Evolutionary conservation across 2,797 vertebrate species (phyloP).

Genomic region (Schizopygopsis malacanthus): DNA sequence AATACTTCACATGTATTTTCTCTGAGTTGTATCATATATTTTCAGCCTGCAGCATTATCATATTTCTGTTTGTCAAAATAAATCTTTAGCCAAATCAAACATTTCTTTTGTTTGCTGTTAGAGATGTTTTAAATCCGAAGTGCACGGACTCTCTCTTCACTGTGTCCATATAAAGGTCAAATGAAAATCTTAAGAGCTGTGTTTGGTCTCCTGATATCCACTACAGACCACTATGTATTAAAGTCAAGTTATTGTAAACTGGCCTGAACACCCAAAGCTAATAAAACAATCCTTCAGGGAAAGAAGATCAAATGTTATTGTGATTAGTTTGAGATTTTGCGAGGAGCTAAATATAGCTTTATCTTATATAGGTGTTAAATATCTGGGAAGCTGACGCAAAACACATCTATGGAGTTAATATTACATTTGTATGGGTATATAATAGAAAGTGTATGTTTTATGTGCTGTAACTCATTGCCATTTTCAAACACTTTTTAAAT

Average conservation of each 20-base stretch:
- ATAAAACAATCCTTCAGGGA: background rate
- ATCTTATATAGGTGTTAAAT: constrained; percentile 12
- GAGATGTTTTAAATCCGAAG: constrained; percentile 58
- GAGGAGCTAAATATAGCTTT: background rate
- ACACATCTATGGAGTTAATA: background rate
- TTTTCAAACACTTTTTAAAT: background rate
- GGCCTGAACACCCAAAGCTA: constrained; percentile 2
- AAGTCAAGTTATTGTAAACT: constrained; percentile 41
- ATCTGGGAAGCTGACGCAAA: background rate
- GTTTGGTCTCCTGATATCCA: constrained; percentile 39
- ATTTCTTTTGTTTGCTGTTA: constrained; percentile 35
- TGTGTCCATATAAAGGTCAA: constrained; percentile 78
- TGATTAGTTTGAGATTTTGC: constrained; percentile 11
- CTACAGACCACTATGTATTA: constrained; percentile 16
- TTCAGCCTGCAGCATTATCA: background rate
- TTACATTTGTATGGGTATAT: background rate
- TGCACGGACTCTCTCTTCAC: constrained; percentile 53
- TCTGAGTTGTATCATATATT: constrained; percentile 16
- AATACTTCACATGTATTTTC: constrained; percentile 1
- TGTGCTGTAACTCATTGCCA: background rate
- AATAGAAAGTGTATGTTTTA: background rate
- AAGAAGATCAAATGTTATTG: background rate
- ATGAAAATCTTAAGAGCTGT: constrained; percentile 44
- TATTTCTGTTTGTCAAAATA: constrained; percentile 28
- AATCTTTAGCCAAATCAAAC: constrained; percentile 51